Evolutionary conservation across 2,113 vertebrate species (phyloP).

Genomic region (Paraplagusia blochii): DNA sequence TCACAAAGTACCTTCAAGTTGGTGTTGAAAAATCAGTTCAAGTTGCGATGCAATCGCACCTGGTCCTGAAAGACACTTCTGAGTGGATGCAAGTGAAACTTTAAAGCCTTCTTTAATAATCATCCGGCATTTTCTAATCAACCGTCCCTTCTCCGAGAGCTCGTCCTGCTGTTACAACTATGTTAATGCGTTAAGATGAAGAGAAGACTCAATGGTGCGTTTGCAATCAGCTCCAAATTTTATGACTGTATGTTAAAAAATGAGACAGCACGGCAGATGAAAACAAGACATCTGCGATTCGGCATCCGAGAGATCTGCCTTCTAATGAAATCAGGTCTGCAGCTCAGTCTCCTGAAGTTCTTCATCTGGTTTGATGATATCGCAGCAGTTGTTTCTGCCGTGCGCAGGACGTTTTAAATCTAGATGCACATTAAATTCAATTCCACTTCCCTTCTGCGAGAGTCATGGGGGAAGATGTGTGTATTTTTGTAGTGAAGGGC

Average conservation of each 20-base stretch:
- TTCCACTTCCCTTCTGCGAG: constrained; percentile 44
- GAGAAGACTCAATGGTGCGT: constrained; percentile 42
- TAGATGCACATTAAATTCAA: constrained; percentile 49
- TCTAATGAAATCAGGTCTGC: constrained; percentile 69
- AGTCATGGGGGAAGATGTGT: constrained; percentile 42
- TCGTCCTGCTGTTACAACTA: constrained; percentile 59
- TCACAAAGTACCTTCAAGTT: too few relatives aligned
- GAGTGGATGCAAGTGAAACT: constrained; percentile 44
- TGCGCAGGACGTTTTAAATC: constrained; percentile 40
- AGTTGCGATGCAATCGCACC: constrained; percentile 36
- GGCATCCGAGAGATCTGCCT: constrained; percentile 24
- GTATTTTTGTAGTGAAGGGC: constrained; percentile 4
- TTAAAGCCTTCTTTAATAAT: constrained; percentile 38
- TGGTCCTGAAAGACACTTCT: constrained; percentile 26
- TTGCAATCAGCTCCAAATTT: constrained; percentile 63
- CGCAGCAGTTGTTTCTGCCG: constrained; percentile 41
- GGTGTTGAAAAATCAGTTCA: too few relatives aligned
- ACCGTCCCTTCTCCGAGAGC: constrained; percentile 60
- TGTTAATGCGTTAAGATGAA: constrained; percentile 63
- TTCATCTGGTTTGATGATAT: constrained; percentile 59
- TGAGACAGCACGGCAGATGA: constrained; percentile 28
- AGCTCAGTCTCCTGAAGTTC: constrained; percentile 62
- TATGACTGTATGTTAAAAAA: constrained; percentile 56
- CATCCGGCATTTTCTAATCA: constrained; percentile 60
- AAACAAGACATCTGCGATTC: constrained; percentile 55